These are phyloP conservation scores for Rhincodon typus DNA, from an alignment of 2,797 vertebrate species.

Conservation along the genomic window DNA sequence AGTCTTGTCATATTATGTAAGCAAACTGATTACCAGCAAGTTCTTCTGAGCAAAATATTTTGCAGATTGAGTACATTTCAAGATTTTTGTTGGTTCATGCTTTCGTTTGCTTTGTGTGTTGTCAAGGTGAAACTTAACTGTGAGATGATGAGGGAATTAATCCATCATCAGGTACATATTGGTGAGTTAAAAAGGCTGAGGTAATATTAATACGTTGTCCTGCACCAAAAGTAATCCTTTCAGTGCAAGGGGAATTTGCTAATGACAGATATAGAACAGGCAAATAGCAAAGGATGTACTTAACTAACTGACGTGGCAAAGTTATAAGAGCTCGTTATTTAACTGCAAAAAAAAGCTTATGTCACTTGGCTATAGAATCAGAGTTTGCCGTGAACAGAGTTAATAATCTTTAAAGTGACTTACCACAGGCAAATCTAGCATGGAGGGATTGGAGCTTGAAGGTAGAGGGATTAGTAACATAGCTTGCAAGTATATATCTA, in stretches of 20 bases:
- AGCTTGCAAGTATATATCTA: background rate
- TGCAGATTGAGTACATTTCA: background rate
- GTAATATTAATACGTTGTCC: background rate
- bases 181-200: background rate
- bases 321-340: background rate
- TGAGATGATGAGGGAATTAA: background rate
- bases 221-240: background rate
- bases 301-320: background rate
- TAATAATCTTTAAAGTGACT: background rate
- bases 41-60: background rate
- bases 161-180: constrained; percentile 15
- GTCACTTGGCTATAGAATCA: background rate
- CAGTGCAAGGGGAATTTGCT: background rate
- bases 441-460: background rate
- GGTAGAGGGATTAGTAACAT: background rate
- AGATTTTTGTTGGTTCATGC: background rate
- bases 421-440: background rate
- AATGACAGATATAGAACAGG: background rate
- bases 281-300: constrained; percentile 8
- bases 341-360: constrained; percentile 11
- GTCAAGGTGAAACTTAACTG: background rate
- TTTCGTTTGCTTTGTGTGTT: constrained; percentile 9
- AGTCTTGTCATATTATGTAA: background rate
- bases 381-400: background rate
- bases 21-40: background rate